Evolutionary conservation across 2,113 vertebrate genomes (phyloP).

Genomic region (Carlito syrichta): DNA sequence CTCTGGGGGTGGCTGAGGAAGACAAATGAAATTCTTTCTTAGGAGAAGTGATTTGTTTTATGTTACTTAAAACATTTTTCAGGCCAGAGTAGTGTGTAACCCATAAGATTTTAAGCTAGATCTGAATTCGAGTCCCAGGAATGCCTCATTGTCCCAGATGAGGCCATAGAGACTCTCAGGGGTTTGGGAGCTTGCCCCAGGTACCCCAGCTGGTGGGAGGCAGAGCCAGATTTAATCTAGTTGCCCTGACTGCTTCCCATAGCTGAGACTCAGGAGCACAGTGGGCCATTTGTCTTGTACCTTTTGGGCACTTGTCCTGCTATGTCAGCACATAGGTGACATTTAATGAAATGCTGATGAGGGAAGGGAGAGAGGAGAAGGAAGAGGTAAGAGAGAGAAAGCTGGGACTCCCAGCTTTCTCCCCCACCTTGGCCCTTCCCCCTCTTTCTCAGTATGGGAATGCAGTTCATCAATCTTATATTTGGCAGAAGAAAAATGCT

Average conservation of each 20-base stretch:
- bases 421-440: background rate
- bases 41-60: background rate
- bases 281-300: background rate
- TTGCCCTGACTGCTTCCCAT: background rate
- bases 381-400: background rate
- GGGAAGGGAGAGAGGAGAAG: background rate
- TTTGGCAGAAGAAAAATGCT: background rate
- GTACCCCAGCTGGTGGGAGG: background rate
- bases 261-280: background rate
- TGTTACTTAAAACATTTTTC: background rate
- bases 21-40: background rate
- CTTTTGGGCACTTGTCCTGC: background rate
- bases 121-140: background rate
- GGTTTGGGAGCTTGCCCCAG: background rate
- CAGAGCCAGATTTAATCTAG: background rate
- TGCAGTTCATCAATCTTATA: background rate
- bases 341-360: background rate
- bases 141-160: background rate
- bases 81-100: background rate
- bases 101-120: background rate
- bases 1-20: background rate
- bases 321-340: accelerated
- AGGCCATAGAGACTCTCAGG: background rate
- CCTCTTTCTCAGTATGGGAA: background rate
- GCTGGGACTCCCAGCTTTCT: background rate